phyloP scores from a whole-genome alignment of 2,888 invertebrate species.

The Agapetus fuscipes region DNA sequence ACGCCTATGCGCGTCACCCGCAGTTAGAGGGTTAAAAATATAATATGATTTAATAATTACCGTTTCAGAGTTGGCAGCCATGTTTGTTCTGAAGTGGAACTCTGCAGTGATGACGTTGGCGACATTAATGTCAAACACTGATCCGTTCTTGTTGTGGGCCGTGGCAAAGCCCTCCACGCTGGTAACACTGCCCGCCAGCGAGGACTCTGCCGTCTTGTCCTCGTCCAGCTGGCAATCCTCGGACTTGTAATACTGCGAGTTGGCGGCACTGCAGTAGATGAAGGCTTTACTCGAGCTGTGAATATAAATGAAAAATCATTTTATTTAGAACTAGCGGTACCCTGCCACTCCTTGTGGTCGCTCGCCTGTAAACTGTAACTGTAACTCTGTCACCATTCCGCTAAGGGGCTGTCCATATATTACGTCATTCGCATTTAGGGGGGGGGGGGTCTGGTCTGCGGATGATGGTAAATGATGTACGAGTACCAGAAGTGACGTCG shows the following conservation, averaged over 20 bases:
- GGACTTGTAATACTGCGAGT: constrained; percentile 11
- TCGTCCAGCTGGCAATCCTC: constrained; percentile 12
- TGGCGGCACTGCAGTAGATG: constrained; percentile 31
- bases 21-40: not conserved
- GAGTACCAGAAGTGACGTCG: too few relatives aligned
- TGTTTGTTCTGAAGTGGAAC: constrained; percentile 32
- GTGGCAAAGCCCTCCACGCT: not conserved
- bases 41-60: too few relatives aligned
- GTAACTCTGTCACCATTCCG: too few relatives aligned
- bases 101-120: constrained; percentile 31
- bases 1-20: too few relatives aligned
- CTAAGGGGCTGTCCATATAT: too few relatives aligned
- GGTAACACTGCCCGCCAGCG: constrained; percentile 5
- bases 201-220: not conserved
- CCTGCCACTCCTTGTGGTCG: too few relatives aligned
- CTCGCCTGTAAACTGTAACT: too few relatives aligned
- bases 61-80: constrained; percentile 22
- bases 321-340: constrained; percentile 4
- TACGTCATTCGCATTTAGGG: too few relatives aligned
- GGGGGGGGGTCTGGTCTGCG: too few relatives aligned
- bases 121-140: constrained; percentile 33
- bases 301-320: constrained; percentile 17
- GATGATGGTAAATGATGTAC: too few relatives aligned
- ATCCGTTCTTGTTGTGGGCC: constrained; percentile 11
- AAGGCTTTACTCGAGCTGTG: constrained; percentile 37